Conservation (phyloP, 2,113 vertebrate species). For the Cromileptes altivelis region DNA sequence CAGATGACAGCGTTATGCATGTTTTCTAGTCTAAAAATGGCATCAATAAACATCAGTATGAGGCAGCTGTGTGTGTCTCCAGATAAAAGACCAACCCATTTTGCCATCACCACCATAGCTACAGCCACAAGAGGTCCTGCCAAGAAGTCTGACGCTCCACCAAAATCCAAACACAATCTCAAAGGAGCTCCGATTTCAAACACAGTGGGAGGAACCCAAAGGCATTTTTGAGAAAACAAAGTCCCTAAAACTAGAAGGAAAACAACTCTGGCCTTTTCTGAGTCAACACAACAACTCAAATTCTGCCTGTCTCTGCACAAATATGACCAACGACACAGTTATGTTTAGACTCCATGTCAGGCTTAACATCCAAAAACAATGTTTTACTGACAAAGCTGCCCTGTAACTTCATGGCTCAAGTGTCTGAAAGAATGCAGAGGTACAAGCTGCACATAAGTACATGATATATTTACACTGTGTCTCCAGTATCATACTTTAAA, state of each 20-base stretch:
- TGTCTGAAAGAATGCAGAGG: conserved; percentile 19
- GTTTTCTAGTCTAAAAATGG: conserved; percentile 64
- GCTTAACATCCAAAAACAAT: background rate
- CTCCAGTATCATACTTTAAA: conserved; percentile 12
- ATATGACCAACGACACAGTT: conserved; percentile 16
- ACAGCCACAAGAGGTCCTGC: conserved; percentile 41
- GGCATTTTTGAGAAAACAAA: conserved; percentile 35
- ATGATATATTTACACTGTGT: conserved; percentile 6
- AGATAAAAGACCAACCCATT: conserved; percentile 54
- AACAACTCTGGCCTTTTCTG: conserved; percentile 22
- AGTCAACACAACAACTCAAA: conserved; percentile 2
- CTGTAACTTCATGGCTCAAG: conserved; percentile 4
- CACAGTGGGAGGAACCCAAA: conserved; percentile 44
- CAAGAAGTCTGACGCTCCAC: conserved; percentile 48
- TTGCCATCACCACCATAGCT: conserved; percentile 1
- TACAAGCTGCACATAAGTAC: background rate
- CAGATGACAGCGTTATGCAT: background rate
- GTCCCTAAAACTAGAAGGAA: conserved; percentile 21
- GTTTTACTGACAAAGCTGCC: background rate
- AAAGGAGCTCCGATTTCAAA: conserved; percentile 71
- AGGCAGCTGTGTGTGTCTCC: conserved; percentile 44
- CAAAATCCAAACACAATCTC: conserved; percentile 56
- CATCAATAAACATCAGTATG: conserved; percentile 62
- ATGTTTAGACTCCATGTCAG: conserved; percentile 15
- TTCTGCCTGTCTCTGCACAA: conserved; percentile 16